A percentile compares a stretch with the other conserved stretches of the same genome.
These are phyloP conservation scores for Tineola bisselliella DNA, from an alignment of 2,888 invertebrate genomes.

Conservation along the genomic window DNA sequence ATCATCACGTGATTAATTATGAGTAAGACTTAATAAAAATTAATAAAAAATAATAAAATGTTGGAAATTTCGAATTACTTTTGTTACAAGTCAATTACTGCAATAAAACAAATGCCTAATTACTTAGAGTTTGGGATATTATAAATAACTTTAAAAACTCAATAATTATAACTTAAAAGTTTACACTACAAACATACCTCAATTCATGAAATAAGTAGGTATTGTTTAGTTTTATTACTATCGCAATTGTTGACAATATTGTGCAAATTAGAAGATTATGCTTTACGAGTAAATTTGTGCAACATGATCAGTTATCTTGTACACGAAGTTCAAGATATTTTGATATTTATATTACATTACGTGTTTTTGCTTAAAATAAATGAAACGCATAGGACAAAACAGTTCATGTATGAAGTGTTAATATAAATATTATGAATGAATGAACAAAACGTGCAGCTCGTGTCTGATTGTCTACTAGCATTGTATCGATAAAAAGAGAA, in stretches of 20 bases:
- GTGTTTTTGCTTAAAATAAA: neutral
- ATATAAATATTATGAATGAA: neutral
- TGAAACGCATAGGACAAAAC: too few relatives aligned
- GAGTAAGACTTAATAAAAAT: neutral
- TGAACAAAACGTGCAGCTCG: neutral
- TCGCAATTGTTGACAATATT: neutral
- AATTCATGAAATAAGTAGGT: too few relatives aligned
- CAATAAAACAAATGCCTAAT: neutral
- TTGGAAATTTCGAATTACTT: slow-evolving; percentile 1
- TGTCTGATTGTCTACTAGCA: neutral
- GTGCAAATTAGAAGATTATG: neutral
- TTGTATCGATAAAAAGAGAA: neutral
- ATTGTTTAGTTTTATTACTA: too few relatives aligned
- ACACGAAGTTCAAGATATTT: neutral
- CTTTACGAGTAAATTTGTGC: neutral
- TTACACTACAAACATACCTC: too few relatives aligned
- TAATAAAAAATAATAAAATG: neutral
- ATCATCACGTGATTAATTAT: too few relatives aligned
- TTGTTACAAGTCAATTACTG: neutral
- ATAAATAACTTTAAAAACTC: too few relatives aligned
- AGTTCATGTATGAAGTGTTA: neutral
- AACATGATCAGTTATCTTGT: neutral
- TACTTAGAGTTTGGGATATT: too few relatives aligned
- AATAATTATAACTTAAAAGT: too few relatives aligned
- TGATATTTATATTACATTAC: neutral